These are phyloP conservation scores for Ashinkailepas kermadecensis DNA, from an alignment of 2,888 invertebrate genomes.

Conservation along the genomic window DNA sequence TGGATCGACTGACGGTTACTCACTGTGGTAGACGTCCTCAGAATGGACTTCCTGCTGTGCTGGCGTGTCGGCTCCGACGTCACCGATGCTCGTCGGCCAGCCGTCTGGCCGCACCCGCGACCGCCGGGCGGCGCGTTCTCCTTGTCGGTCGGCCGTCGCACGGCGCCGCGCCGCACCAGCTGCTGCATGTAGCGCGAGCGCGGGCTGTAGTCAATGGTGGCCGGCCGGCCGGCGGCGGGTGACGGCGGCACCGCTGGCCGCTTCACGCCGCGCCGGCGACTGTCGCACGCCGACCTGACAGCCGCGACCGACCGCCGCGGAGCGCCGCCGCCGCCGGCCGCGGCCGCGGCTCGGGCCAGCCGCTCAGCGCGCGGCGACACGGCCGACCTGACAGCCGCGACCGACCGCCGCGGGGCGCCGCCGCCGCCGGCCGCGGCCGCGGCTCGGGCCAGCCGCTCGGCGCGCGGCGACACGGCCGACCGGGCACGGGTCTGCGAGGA, in stretches of 20 bases:
- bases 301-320: background rate
- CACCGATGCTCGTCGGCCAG: background rate
- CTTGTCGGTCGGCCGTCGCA: background rate
- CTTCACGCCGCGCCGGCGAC: background rate
- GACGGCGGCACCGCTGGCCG: background rate
- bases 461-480: background rate
- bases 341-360: background rate
- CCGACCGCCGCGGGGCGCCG: background rate
- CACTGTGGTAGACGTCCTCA: background rate
- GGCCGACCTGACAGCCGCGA: too few relatives aligned
- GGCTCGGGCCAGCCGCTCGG: background rate
- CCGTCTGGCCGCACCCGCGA: background rate
- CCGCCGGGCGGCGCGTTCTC: background rate
- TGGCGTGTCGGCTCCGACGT: background rate
- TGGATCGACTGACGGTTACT: background rate
- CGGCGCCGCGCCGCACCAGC: background rate
- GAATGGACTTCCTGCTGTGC: background rate
- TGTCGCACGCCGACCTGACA: background rate
- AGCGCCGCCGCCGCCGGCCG: background rate
- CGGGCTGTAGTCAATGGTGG: background rate
- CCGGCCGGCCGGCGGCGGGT: background rate
- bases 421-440: background rate
- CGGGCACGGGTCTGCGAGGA: background rate
- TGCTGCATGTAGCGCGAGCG: background rate
- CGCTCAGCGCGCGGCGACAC: too few relatives aligned